A percentile compares a stretch with the other conserved stretches of the same genome.
These are phyloP conservation scores for Ictalurus furcatus DNA, from an alignment of 2,113 vertebrate genomes.

Conservation along the genomic window DNA sequence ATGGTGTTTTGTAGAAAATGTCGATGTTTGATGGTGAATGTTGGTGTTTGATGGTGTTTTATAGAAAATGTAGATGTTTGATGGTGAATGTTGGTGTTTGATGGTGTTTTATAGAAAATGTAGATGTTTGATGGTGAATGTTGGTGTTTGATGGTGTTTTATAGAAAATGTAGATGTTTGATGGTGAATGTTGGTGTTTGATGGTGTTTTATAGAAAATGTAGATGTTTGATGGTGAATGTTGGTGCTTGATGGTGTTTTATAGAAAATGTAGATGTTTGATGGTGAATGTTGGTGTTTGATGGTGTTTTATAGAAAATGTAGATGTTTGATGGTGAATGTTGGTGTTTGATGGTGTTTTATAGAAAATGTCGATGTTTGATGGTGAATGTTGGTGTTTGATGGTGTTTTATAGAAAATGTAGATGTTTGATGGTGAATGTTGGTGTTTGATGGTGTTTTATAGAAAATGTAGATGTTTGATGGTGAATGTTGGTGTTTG, in stretches of 20 bases:
- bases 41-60: neutral
- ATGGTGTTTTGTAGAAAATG: too few relatives aligned
- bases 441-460: too few relatives aligned
- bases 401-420: neutral
- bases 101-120: neutral
- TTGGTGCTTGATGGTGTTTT: neutral
- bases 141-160: neutral
- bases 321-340: neutral
- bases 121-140: neutral
- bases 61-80: too few relatives aligned
- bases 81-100: neutral
- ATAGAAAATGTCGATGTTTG: neutral
- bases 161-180: neutral
- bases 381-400: too few relatives aligned
- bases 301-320: too few relatives aligned
- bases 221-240: neutral
- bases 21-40: neutral
- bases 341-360: neutral
- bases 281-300: neutral
- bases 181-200: neutral
- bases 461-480: too few relatives aligned
- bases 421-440: neutral
- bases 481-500: too few relatives aligned
- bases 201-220: too few relatives aligned
- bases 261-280: neutral